phyloP scores from a whole-genome alignment of 2,113 vertebrate genomes.

The Ovis aries region ARS-UI_Ramb_v3.0 NC_056060.1:11859001-11859500 shows the following conservation, averaged over 20 bases:
- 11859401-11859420: not conserved
- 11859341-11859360: not conserved
- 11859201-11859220: not conserved
- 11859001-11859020: rapidly evolving
- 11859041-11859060: not conserved
- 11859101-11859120: not conserved
- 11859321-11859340: not conserved
- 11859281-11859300: not conserved
- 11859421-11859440: not conserved
- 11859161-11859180: not conserved
- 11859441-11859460: not conserved
- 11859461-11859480: not conserved
- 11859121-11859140: not conserved
- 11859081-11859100: not conserved
- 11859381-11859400: not conserved
- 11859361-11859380: not conserved
- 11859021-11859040: not conserved
- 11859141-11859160: not conserved
- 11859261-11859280: not conserved
- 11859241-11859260: not conserved
- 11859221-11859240: not conserved
- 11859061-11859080: not conserved
- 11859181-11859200: not conserved
- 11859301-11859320: not conserved
- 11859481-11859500: not conserved